A percentile compares a stretch with the other conserved stretches of the same genome.
Conservation (phyloP, 2,113 vertebrate species). For the Mirza zaza region DNA sequence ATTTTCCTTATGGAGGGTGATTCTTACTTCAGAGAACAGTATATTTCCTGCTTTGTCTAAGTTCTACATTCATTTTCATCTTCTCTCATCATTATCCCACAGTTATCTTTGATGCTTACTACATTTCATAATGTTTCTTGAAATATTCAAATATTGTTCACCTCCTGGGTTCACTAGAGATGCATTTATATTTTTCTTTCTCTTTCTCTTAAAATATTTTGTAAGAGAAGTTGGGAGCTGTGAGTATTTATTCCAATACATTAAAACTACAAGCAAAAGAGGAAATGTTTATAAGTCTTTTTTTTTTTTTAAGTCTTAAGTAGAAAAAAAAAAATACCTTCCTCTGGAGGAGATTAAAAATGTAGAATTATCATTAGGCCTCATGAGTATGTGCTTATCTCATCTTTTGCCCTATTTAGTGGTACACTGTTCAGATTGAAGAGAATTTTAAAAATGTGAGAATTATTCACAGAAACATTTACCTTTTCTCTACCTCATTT, state of each 20-base stretch:
- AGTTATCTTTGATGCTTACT: background rate
- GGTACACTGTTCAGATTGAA: slow-evolving; percentile 14
- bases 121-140: background rate
- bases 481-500: slow-evolving; percentile 19
- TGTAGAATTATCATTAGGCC: background rate
- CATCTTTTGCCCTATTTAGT: background rate
- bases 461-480: slow-evolving; percentile 28
- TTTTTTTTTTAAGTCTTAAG: background rate
- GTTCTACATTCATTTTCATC: background rate
- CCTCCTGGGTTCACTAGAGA: background rate
- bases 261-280: background rate
- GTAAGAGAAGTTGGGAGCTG: background rate
- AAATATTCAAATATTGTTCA: background rate
- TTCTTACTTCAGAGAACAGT: background rate
- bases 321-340: slow-evolving; percentile 24
- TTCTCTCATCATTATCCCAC: background rate
- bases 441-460: background rate
- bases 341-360: background rate
- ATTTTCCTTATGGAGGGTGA: background rate
- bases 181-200: background rate
- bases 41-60: background rate
- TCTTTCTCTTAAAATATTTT: background rate
- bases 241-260: background rate
- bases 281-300: background rate
- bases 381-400: background rate